Evolutionary conservation across 2,113 vertebrate species (phyloP).

Genomic region (Mystacornis crossleyi): DNA sequence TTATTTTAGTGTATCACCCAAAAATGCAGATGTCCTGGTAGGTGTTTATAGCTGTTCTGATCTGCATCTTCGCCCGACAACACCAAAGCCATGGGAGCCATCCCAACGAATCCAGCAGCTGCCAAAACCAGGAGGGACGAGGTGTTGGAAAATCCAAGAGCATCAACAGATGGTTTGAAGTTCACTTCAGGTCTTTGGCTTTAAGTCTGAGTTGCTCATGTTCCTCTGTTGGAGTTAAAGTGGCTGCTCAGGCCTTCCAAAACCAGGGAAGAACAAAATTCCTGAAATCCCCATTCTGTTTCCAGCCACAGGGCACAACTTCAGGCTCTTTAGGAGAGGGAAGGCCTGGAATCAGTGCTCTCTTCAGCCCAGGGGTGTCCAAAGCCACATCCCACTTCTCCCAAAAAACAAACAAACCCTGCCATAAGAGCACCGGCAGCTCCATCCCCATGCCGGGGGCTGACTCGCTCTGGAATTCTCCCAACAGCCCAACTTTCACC

Average conservation of each 20-base stretch:
- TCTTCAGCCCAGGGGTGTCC: background rate
- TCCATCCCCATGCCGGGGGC: background rate
- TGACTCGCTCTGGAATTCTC: background rate
- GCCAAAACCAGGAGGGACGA: background rate
- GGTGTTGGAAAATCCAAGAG: background rate
- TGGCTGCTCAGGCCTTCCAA: background rate
- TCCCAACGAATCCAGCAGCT: background rate
- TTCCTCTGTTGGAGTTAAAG: background rate
- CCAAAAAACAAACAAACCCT: background rate
- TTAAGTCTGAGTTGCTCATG: background rate
- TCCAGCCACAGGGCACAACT: background rate
- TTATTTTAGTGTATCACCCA: background rate
- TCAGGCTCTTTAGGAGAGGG: background rate
- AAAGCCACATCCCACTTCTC: background rate
- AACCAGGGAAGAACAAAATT: background rate
- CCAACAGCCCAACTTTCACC: background rate
- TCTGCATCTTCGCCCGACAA: background rate
- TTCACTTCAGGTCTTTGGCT: background rate
- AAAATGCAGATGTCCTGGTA: background rate
- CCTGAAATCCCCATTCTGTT: background rate
- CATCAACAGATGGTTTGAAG: background rate
- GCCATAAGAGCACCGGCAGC: rapidly evolving
- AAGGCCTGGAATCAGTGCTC: background rate
- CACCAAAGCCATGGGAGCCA: background rate
- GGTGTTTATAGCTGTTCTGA: background rate